Evolutionary conservation across 2,888 invertebrate species (phyloP), one percentile per base, ranked within the genome.

Genomic region (Entomobrya multifasciata): DNA sequence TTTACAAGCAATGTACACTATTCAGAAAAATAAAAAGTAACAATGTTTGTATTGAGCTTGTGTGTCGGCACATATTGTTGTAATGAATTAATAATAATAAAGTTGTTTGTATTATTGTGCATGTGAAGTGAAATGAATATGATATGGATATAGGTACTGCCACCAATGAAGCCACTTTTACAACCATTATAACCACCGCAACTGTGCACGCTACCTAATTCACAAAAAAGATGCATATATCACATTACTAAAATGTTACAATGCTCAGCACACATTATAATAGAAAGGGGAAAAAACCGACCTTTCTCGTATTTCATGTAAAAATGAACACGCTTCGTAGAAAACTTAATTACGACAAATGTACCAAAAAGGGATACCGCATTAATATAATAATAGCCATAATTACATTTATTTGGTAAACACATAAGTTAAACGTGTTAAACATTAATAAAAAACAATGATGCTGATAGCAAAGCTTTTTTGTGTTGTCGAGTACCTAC

Each of bases 221-320:
- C 8, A 36, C 36, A 36, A 36, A 36, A 6, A 4, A 4, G 41
- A 0, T n/a, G n/a, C n/a, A n/a, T 17, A 67, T 67, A 67, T 67
- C 67, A 67, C 22, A 20, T 67, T 67, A 67, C 67, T 20, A 41
- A 67, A 30, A 65, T 60, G 60, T n/a, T 57, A 25, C 13, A n/a
- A 3, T n/a, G n/a, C n/a, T n/a, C n/a, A n/a, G n/a, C n/a, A n/a
- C n/a, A n/a, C n/a, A 30, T 30, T 65, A 25, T 15, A 10, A 17
- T 15, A 65, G 25, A 6, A 36, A 20, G n/a, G n/a, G 0, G 4
- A 36, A 20, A 60, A 72, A 70, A 15, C 36, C 36, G 30, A 72
- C 52, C 52, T 22, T 79, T 70, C 80, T 70, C 70, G 49, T 27
- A 65, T 79, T 79, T 79, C 80, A 22, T 57, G 36, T 57, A 57